Evolutionary conservation across 2,888 invertebrate genomes (phyloP), one percentile per base, ranked within the genome.

Genomic region (Ischnura elegans): DNA sequence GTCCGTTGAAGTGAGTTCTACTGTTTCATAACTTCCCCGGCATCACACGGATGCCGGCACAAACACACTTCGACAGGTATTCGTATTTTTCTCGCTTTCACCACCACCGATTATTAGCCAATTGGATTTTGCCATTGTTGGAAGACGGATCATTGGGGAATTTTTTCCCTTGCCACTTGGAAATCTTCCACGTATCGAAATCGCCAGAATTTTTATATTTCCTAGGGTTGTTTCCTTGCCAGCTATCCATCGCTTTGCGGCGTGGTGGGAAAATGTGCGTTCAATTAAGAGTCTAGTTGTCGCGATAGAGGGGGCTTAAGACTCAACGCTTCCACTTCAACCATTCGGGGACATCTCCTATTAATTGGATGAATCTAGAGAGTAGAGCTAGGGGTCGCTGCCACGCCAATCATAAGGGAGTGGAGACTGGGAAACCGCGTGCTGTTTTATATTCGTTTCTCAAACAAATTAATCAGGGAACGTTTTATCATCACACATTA

Each of bases 121-220:
- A 76, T 36, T 76, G 16, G 76, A 76, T 76, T 76, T 76, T 76
- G 76, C 76, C 76, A 76, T 76, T 76, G 76, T 76, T 76, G 76
- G 76, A 36, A 2, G 36, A 10, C 36, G 76, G 76, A 76, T 36
- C 16, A 36, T 8, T 36, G 36, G 76, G 13, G 36, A 76, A 36
- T 10, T 36, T 76, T 76, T 36, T 76, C 36, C 13, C 13, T 76
- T 16, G 29, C 21, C 61, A n/a, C 61, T 36, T 76, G 76, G 29
- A 76, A 76, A 36, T 76, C 36, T 36, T 36, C 76, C 76, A 36
- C n/a, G 10, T 10, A 36, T 76, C 10, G 76, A 13, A 36, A 76
- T 76, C 76, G 8, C 76, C 76, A n/a, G 76, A 36, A 36, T 76
- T 76, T 36, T 76, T n/a, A n/a, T n/a, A 10, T 25, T 29, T 13